phyloP scores from a whole-genome alignment of 2,797 vertebrate species.

The Hipposideros larvatus region DNA sequence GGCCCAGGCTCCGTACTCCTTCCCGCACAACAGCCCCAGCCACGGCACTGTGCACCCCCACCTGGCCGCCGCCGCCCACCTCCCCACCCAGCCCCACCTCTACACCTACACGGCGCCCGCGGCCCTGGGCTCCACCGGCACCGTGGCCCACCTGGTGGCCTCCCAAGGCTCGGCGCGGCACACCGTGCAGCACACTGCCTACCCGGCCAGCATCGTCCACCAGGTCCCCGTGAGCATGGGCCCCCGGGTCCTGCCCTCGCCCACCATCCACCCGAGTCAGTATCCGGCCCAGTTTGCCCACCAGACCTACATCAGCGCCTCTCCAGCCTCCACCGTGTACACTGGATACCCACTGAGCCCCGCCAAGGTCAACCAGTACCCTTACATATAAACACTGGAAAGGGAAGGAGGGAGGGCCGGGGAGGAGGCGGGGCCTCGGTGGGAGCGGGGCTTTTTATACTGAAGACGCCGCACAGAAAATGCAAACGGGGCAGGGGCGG shows the following conservation, averaged over 20 bases:
- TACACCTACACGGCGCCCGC: slow-evolving; percentile 96
- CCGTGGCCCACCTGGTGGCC: slow-evolving; percentile 97
- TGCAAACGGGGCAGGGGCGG: slow-evolving; percentile 69
- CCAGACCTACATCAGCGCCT: slow-evolving; percentile 99
- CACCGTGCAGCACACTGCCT: slow-evolving; percentile 95
- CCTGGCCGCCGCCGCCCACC: slow-evolving; percentile 93
- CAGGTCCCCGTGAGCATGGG: slow-evolving; percentile 99
- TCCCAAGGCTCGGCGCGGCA: slow-evolving; percentile 96
- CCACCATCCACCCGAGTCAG: slow-evolving; percentile 97
- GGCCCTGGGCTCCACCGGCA: slow-evolving; percentile 95
- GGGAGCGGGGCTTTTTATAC: slow-evolving; percentile 65
- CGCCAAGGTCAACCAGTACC: slow-evolving; percentile 99
- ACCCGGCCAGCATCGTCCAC: slow-evolving; percentile 96
- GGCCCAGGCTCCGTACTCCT: slow-evolving; percentile 96
- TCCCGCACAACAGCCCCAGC: slow-evolving; percentile 96
- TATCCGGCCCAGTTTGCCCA: slow-evolving; percentile 99
- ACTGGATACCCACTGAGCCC: slow-evolving; percentile 99
- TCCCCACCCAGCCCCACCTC: slow-evolving; percentile 97
- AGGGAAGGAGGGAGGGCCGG: slow-evolving; percentile 27
- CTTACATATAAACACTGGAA: slow-evolving; percentile 95
- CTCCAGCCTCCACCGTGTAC: slow-evolving; percentile 99
- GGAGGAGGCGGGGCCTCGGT: slow-evolving; percentile 14
- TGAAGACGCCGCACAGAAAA: slow-evolving; percentile 85
- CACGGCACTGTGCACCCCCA: slow-evolving; percentile 96
- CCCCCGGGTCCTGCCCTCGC: slow-evolving; percentile 96